Evolutionary conservation across 2,797 vertebrate species (phyloP), one percentile per base, ranked within the genome.

Genomic region (Neosilurus mollespiculum): DNA sequence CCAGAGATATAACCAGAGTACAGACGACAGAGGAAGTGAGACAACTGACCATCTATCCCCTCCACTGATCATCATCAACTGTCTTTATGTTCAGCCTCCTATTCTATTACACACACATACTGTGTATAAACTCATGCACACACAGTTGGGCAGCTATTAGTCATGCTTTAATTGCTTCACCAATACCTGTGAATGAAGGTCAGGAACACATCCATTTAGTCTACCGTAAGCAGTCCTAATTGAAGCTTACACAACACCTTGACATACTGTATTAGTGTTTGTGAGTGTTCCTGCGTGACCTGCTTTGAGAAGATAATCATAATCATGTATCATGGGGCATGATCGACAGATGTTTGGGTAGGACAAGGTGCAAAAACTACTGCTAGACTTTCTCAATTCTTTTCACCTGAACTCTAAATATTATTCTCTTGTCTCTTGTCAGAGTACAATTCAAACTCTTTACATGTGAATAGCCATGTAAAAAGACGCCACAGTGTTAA

Each of bases 291-390:
- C 89, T 92, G 87, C 89, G 53, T 78, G 86, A 86, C 88, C 88
- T 80, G 87, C 90, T 91, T 88, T 87, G 82, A 90, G 88, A 90
- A 90, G 93, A 92, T 61, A 89, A 88, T n/a, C 81, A 72, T 84
- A 81, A 93, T 91, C 84, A 82, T 62, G 73, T 90, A 80, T 84
- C 84, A 3, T 54, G 53, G 49, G 83, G 86, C 84, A 88, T 87
- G 88, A 90, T 56, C 12, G 49, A 67, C 76, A 81, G 65, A 64
- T 81, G 77, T 54, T 72, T 81, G 75, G 72, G 78, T 59, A 54
- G 80, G 53, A 77, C 49, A 69, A 59, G 53, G 43, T 56, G 66
- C 10, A 73, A 76, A 80, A 53, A 80, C 70, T 80, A 85, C 70
- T 73, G n/a, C 26, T 6, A 37, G 69, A 58, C 66, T 24, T 18